Base-by-base conservation (phyloP, 1,140 invertebrate genomes). In the Ylistrum balloti region DNA sequence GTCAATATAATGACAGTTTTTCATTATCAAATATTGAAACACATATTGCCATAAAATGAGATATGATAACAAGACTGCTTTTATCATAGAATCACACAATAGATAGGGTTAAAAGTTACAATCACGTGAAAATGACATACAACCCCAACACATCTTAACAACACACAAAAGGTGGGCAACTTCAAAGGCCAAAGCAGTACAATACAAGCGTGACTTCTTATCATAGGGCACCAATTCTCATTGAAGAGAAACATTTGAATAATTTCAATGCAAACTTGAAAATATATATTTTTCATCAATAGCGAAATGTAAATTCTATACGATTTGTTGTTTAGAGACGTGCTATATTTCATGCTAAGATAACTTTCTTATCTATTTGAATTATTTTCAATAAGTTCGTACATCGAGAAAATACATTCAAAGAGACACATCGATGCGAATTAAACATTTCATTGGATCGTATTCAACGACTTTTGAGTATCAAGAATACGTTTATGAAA, bases 21-120 rank as follows among this genome's bases (percentile, higher is more conserved):
- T 74, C 56, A 74, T 74, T 74, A 74, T 74, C 56, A 74, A 74
- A 74, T 74, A 74, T 74, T 74, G 56, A 74, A 74, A 74, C 56
- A 74, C 56, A 74, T 74, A n/a, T 74, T 7, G 5, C 9, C n/a
- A 74, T 74, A 74, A 74, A 74, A 28, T 22, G 0, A 5, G 22
- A 74, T 74, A 74, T 74, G 56, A 74, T 74, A 74, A 74, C 22
- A 74, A 20, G 2, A 1, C 56, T 74, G 56, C 22, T 28, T 74
- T 28, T 74, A 74, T 28, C 9, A 74, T 74, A 28, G 56, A 74
- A 74, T 28, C 56, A 28, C 56, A 74, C 56, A 74, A 74, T 17
- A 74, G 56, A 74, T 74, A 74, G n/a, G 56, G 56, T 74, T 74
- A 74, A 28, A 74, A 74, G 56, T 1, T 28, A 74, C 17, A 28